Evolutionary conservation across 2,888 invertebrate genomes (phyloP), one percentile per base, ranked within the genome.

Genomic region (Pelosia muscerda): DNA sequence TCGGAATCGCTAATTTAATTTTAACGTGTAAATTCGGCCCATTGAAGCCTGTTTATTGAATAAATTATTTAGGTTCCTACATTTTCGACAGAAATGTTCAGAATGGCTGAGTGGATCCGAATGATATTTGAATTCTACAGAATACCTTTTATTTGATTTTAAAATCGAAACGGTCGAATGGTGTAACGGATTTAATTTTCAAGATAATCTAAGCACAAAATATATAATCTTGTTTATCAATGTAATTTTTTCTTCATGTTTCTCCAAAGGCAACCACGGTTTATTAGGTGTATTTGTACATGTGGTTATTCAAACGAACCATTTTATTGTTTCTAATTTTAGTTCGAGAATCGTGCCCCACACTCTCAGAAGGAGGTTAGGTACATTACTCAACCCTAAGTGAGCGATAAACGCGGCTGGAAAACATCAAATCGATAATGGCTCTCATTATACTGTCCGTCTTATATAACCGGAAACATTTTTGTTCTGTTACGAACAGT

Each of bases 1-100:
- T 73, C 65, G 75, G 82, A 77, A 82, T 82, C 74, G 72, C 79
- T 77, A 81, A 82, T 82, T 82, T 77, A 77, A 82, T 82, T 82
- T 82, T 78, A 82, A 81, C 80, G 79, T 82, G 78, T 77, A 82
- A 82, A 82, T 76, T 79, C 82, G 75, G 75, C 70, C 79, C 72
- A 78, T 81, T 82, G 78, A 78, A 73, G 72, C 73, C 69, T 79
- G 79, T 77, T 81, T 81, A 82, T 81, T 82, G 81, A 82, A 82
- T 82, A 82, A 82, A 77, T 81, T 78, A 82, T 82, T 79, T 78
- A 73, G 73, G 69, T 74, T 77, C 77, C 72, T 68, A 77, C 76
- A 68, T 79, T 81, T 79, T 73, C 70, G 59, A 62, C 58, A 69
- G 72, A 80, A 80, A 71, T 69, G 61, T 54, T 63, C 59, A 69